Evolutionary conservation across 2,888 invertebrate species (phyloP), one percentile per base, ranked within the genome.

Genomic region (Yponomeuta plumbellus): DNA sequence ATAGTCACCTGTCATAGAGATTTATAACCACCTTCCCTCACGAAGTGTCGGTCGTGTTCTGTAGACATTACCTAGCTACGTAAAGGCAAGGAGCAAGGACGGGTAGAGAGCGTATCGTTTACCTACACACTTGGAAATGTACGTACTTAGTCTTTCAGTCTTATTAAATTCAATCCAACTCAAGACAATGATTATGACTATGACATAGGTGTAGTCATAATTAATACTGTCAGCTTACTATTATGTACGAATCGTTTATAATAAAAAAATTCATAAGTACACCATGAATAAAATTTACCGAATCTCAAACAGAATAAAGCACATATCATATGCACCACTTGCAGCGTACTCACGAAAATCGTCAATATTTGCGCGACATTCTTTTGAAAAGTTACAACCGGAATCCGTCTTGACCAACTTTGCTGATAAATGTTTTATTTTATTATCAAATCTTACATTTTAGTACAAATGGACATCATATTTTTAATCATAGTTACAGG

Each of bases 41-140:
- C 44, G 44, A 17, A 52, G 44, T 52, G 44, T 52, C 44, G 44
- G 44, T 52, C 44, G 44, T 52, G 44, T 52, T 52, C 44, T 17
- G 44, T 52, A 52, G 44, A 52, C 44, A 52, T 52, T 52, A 52
- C 44, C 44, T 52, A 52, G 44, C 44, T 20, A 39, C 84, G 88
- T 86, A 86, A 88, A 89, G 89, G 89, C 90, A 87, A 89, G 88
- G 88, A 87, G 86, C 83, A 85, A 90, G 90, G 90, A 90, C 90
- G 90, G 90, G 90, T 87, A 85, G 84, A 88, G 88, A 90, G 89
- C 88, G 84, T 86, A 84, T 58, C 63, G 62, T 67, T 67, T 63
- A 40, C 39, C n/a, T 21, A 64, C 52, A 64, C 23, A 56, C 23
- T 64, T 56, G 56, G 64, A 56, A 64, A 64, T 56, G 20, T 52